These are phyloP conservation scores for Pseudomyrmex pallidus DNA, from an alignment of 1,140 invertebrate genomes.

Conservation along the genomic window DNA sequence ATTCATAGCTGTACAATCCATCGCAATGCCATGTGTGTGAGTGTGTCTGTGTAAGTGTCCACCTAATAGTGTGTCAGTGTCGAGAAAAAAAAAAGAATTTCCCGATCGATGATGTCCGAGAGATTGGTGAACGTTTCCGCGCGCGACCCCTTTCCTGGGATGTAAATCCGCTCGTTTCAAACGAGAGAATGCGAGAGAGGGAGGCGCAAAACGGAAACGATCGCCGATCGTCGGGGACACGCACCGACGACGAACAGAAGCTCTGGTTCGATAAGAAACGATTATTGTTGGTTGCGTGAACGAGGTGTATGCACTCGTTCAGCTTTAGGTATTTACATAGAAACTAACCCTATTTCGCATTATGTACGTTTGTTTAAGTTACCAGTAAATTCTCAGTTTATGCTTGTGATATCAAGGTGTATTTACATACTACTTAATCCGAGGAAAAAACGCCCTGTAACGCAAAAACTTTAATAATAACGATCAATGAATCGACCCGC, in stretches of 20 bases:
- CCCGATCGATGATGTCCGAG: constrained; percentile 73
- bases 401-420: constrained; percentile 84
- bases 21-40: constrained; percentile 78
- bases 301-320: constrained; percentile 85
- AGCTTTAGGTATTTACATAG: constrained; percentile 86
- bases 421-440: constrained; percentile 85
- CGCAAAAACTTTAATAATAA: constrained; percentile 80
- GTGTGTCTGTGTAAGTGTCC: constrained; percentile 44
- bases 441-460: constrained; percentile 85
- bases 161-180: not conserved
- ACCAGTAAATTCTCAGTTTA: constrained; percentile 83
- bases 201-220: constrained; percentile 32
- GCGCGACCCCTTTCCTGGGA: not conserved
- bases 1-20: constrained; percentile 82
- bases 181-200: not conserved
- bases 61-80: constrained; percentile 70
- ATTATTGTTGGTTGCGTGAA: constrained; percentile 84
- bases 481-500: constrained; percentile 81
- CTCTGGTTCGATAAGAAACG: constrained; percentile 83
- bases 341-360: constrained; percentile 85
- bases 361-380: constrained; percentile 84
- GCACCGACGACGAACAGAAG: constrained; percentile 83
- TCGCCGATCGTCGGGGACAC: constrained; percentile 55
- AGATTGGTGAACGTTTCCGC: constrained; percentile 45
- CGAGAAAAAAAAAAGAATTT: constrained; percentile 83